Percentiles rank a stretch among this genome's conserved stretches.
phyloP scores from a whole-genome alignment of 2,113 vertebrate species.

The Microtus montanus region DNA sequence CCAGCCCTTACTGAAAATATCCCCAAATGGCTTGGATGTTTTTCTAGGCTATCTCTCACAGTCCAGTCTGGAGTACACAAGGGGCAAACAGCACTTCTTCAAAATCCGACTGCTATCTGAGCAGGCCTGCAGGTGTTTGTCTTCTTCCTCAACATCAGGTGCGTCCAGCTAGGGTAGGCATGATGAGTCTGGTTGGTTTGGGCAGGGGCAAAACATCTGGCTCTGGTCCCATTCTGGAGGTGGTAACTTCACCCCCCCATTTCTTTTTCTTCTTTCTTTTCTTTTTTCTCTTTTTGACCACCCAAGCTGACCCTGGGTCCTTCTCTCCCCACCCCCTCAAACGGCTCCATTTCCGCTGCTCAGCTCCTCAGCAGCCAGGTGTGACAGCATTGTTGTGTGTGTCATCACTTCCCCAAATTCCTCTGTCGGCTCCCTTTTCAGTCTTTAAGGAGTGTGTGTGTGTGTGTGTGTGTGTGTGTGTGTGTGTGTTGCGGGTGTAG shows the following conservation, averaged over 20 bases:
- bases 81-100: not conserved
- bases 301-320: slow-evolving; percentile 85
- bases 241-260: slow-evolving; percentile 27
- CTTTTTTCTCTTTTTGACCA: slow-evolving; percentile 80
- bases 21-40: not conserved
- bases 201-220: not conserved
- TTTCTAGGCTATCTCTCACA: not conserved
- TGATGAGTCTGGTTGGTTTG: not conserved
- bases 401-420: slow-evolving; percentile 90
- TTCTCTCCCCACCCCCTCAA: slow-evolving; percentile 19
- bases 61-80: not conserved
- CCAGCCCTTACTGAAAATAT: not conserved
- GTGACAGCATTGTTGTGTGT: slow-evolving; percentile 90
- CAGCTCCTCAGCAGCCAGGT: slow-evolving; percentile 86
- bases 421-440: slow-evolving; percentile 76
- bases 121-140: slow-evolving; percentile 6
- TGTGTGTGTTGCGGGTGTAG: too few relatives aligned
- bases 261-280: slow-evolving; percentile 67
- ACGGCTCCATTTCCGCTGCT: slow-evolving; percentile 85
- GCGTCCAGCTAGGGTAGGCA: not conserved
- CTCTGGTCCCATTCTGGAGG: not conserved
- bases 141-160: not conserved
- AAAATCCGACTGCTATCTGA: not conserved
- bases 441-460: slow-evolving; percentile 21
- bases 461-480: not conserved